These are phyloP conservation scores for Tetrax tetrax DNA, from an alignment of 2,113 vertebrate species.

Conservation along the genomic window DNA sequence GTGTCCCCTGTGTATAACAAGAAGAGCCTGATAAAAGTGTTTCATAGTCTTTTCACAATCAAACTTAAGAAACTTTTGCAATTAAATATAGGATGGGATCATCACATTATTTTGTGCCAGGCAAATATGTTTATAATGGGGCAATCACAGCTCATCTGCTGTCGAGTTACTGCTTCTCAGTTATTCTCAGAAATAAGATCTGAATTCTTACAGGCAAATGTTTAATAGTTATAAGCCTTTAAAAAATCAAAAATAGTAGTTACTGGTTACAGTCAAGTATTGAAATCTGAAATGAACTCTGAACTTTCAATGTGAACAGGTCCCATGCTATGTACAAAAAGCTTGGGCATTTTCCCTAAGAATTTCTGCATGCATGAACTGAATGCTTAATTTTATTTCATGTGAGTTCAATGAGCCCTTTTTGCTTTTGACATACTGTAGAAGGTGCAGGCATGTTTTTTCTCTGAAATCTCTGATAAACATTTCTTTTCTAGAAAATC, in stretches of 20 bases:
- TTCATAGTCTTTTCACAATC: neutral
- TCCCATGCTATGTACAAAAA: neutral
- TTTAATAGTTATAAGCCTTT: neutral
- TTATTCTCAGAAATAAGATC: constrained; percentile 18
- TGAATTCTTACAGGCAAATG: constrained; percentile 10
- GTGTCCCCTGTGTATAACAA: neutral
- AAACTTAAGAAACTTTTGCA: neutral
- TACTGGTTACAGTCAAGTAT: neutral
- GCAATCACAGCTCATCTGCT: constrained; percentile 31
- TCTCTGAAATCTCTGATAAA: neutral
- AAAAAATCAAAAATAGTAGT: neutral
- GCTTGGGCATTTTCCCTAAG: neutral
- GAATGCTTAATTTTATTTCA: neutral
- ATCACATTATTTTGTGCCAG: constrained; percentile 12
- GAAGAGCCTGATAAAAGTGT: neutral
- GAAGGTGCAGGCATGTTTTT: neutral
- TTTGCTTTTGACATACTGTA: neutral
- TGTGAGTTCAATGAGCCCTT: neutral
- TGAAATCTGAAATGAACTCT: neutral
- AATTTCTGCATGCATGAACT: neutral
- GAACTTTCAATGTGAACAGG: neutral
- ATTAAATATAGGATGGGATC: neutral
- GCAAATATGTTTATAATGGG: neutral
- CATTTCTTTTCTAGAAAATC: neutral
- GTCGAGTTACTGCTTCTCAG: constrained; percentile 25